These are phyloP conservation scores for Lacerta viridis DNA, from an alignment of 2,797 vertebrate species.

Conservation along the genomic window DNA sequence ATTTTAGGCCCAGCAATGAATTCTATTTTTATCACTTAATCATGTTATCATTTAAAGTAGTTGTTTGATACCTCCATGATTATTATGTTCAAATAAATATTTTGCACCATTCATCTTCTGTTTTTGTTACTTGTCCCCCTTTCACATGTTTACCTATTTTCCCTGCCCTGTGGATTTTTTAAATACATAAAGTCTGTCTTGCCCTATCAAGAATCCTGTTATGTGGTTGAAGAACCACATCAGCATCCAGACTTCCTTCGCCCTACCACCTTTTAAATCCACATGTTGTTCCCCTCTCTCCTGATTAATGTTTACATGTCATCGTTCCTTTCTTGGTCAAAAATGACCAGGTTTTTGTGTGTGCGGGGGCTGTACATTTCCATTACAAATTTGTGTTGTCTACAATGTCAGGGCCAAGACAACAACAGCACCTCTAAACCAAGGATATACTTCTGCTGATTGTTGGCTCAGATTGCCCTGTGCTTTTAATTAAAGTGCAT, in stretches of 20 bases:
- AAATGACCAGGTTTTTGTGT: slow-evolving; percentile 47
- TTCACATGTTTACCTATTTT: slow-evolving; percentile 63
- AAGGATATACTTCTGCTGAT: slow-evolving; percentile 51
- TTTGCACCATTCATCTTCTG: slow-evolving; percentile 59
- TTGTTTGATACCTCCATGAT: slow-evolving; percentile 56
- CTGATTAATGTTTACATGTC: slow-evolving; percentile 72
- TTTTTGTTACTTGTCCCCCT: slow-evolving; percentile 55
- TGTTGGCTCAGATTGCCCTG: slow-evolving; percentile 73
- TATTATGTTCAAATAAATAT: slow-evolving; percentile 54
- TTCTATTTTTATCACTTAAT: slow-evolving; percentile 59
- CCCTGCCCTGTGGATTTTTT: slow-evolving; percentile 58
- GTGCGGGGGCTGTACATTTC: slow-evolving; percentile 49
- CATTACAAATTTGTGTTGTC: slow-evolving; percentile 73
- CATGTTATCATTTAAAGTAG: slow-evolving; percentile 51
- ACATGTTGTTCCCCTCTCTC: slow-evolving; percentile 63
- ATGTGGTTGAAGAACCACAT: slow-evolving; percentile 70
- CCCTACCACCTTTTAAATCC: slow-evolving; percentile 67
- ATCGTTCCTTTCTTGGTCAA: slow-evolving; percentile 74
- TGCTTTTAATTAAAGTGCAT: slow-evolving; percentile 66
- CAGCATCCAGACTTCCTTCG: slow-evolving; percentile 65
- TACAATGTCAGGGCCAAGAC: slow-evolving; percentile 72
- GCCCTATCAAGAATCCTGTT: slow-evolving; percentile 67
- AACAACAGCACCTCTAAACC: slow-evolving; percentile 71
- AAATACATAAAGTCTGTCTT: slow-evolving; percentile 66
- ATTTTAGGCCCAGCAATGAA: slow-evolving; percentile 48